Base-by-base conservation (phyloP, 2,888 invertebrate species). In the Sepiola atlantica region DNA sequence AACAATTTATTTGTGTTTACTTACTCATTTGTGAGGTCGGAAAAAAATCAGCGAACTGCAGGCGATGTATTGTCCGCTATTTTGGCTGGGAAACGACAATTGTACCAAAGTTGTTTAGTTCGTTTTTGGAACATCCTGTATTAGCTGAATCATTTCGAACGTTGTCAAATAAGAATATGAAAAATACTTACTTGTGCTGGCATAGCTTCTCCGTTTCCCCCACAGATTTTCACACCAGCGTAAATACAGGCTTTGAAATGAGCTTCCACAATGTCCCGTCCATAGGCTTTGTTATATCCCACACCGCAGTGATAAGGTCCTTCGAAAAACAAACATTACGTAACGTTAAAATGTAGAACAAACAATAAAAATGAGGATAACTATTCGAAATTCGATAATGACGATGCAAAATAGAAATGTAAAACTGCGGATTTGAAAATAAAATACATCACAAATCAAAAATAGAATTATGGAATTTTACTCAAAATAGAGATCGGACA, bases 301-400 rank as follows among this genome's bases (percentile, higher is more conserved):
- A 99, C 99, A 92, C 99, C 99, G 97, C 99, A 99, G 97, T 99
- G 99, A 98, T 99, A 99, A 1, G 99, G 99, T 8, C 99, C 99
- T 98, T 97, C 93, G 95, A 95, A 77, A n/a, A n/a, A n/a, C 10
- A 77, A 45, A 8, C 10, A 77, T 77, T n/a, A 12, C n/a, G 28
- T n/a, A 91, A 90, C 21, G 24, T 35, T 91, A 92, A 54, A 28
- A 55, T 24, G n/a, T 6, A 20, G 54, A 91, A 91, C 1, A 0
- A 20, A n/a, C 32, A 90, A 16, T 28, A 54, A 55, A 28, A 8
- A 16, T 28, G 16, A 28, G 45, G 3, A 32, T 54, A 92, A 28
- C n/a, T 92, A 35, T 32, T 6, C 4, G 16, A 55, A 92, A 92
- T 28, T 16, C 35, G 28, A 35, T 10, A 35, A 20, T 16, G 35